Conservation (phyloP, 2,888 invertebrate species). For the Acrocera orbiculus region DNA sequence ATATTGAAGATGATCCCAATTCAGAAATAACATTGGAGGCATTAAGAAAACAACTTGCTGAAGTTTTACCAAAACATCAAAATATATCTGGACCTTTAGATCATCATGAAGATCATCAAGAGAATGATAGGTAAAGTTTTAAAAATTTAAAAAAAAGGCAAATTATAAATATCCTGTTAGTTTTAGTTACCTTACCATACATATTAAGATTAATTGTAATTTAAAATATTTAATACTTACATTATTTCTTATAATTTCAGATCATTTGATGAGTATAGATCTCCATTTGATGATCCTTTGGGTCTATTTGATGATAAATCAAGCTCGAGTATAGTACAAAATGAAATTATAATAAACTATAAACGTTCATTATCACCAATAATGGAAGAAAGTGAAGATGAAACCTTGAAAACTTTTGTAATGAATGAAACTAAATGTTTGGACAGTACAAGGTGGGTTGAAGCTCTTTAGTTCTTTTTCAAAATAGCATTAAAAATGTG, state of each 20-base stretch:
- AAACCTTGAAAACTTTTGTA: conserved; percentile 16
- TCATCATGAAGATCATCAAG: conserved; percentile 12
- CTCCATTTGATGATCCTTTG: conserved; percentile 11
- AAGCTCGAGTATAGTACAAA: conserved; percentile 8
- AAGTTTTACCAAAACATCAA: conserved; percentile 13
- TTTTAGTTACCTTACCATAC: no score
- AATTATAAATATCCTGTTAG: no score
- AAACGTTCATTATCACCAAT: conserved; percentile 16
- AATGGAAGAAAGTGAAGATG: conserved; percentile 17
- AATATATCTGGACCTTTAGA: conserved; percentile 12
- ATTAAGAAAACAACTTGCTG: conserved; percentile 14
- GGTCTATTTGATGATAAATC: conserved; percentile 9
- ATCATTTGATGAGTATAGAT: conserved; percentile 13
- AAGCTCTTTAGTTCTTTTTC: background rate
- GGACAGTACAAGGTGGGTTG: conserved; percentile 15
- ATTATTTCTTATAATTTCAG: background rate
- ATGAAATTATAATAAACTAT: conserved; percentile 15
- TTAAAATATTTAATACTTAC: background rate
- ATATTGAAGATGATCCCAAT: conserved; percentile 12
- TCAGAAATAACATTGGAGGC: conserved; percentile 13
- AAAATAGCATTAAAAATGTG: background rate
- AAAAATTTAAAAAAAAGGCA: no score
- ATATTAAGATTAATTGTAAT: background rate
- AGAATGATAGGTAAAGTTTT: conserved; percentile 7
- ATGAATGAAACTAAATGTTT: conserved; percentile 15